phyloP scores from a whole-genome alignment of 2,797 vertebrate species.

The Myotis vivesi region DNA sequence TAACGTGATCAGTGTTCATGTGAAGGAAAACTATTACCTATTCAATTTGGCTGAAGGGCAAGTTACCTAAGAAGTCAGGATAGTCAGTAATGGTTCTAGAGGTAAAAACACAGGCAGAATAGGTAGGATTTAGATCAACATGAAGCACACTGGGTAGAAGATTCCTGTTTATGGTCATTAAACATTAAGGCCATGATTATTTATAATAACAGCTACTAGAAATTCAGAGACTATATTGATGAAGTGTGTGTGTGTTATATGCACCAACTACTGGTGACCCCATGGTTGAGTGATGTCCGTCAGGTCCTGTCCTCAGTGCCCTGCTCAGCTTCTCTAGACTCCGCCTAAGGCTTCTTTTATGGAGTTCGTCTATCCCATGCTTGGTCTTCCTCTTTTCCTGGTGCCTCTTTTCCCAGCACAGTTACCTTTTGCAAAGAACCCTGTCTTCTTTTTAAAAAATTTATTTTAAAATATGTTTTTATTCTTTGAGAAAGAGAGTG shows the following conservation, averaged over 20 bases:
- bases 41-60: background rate
- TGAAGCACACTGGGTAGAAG: background rate
- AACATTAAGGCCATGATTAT: background rate
- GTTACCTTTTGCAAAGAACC: background rate
- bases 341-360: background rate
- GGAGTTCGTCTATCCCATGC: background rate
- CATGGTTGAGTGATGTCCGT: background rate
- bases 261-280: background rate
- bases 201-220: background rate
- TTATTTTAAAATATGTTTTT: no score
- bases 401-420: background rate
- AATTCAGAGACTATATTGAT: background rate
- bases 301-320: background rate
- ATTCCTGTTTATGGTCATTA: background rate
- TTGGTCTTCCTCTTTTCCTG: background rate
- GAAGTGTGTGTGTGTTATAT: background rate
- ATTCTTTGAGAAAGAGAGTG: no score
- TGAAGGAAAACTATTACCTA: background rate
- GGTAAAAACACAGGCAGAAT: background rate
- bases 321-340: background rate
- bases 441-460: background rate
- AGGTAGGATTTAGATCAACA: background rate
- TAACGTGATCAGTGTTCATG: background rate
- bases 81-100: background rate
- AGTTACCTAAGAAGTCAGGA: background rate